Evolutionary conservation across 2,113 vertebrate species (phyloP).

Genomic region (Pterocles burchelli): DNA sequence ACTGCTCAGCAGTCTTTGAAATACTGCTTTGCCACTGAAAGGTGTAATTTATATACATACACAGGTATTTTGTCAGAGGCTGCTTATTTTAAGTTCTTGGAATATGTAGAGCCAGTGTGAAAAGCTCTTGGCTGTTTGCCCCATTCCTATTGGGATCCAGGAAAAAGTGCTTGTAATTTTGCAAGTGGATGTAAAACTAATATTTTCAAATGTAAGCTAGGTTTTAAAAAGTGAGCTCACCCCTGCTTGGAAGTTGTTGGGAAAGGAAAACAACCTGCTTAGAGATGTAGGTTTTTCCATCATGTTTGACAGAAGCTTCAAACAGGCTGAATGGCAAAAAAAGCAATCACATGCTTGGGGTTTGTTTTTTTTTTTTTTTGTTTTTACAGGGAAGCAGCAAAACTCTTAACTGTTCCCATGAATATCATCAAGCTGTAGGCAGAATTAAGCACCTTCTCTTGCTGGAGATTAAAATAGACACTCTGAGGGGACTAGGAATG

Average conservation of each 20-base stretch:
- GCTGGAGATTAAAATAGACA: neutral
- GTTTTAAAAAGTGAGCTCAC: neutral
- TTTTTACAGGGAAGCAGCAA: neutral
- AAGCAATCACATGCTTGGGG: neutral
- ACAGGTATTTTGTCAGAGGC: neutral
- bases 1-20: constrained; percentile 21
- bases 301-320: neutral
- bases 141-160: neutral
- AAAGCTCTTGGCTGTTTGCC: neutral
- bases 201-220: neutral
- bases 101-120: neutral
- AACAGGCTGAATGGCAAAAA: neutral
- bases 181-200: neutral
- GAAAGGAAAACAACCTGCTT: neutral
- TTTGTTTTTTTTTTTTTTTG: too few relatives aligned
- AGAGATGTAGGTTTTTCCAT: neutral
- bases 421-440: neutral
- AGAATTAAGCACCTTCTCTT: neutral
- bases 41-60: neutral
- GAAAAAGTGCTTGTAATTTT: neutral
- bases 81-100: neutral
- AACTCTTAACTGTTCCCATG: neutral
- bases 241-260: neutral
- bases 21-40: constrained; percentile 53
- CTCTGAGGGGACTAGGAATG: neutral